Evolutionary conservation across 30 jellyfish, hydroid and myxozoan species (phyloP), one percentile per base, ranked within the genome.

Genomic region (Pelagia noctiluca): DNA sequence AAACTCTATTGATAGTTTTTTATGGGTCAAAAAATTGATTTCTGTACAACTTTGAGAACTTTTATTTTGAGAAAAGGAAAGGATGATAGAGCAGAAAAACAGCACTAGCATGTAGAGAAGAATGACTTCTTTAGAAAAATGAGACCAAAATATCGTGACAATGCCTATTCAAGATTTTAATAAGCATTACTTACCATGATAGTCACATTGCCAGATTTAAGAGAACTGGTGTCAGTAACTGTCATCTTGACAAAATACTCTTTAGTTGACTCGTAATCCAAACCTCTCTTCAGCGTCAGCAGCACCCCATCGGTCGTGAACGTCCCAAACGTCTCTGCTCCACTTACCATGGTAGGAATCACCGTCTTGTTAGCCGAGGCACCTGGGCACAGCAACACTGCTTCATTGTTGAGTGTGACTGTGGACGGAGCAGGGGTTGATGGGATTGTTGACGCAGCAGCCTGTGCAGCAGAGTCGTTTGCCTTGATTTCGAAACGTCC

Each of bases 191-290:
- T 7, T 80, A 88, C 97, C 88, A 79, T 78, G 26, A 89, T 78
- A 2, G 95, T 60, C 26, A 82, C 68, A 82, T 80, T 74, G 19
- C 97, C 97, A 19, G 84, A 37, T 4, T 35, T 54, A 21, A 89
- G 83, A 21, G 60, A 36, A 4, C 77, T 80, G 2, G 91, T 70
- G 38, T 90, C 95, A 0, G 85, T 76, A 13, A 90, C 90, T 1
- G 83, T 76, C 83, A 90, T 70, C 0, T 48, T 66, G 13, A 90
- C 31, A 4, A 82, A 64, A 63, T 90, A 90, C 16, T 83, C 91
- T 52, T 69, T 63, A 13, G 95, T 84, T 30, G 83, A 75, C 70
- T 90, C 97, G 35, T 90, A 90, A 76, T 90, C 97, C 75, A 90
- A 68, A 2, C 65, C 57, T 22, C 62, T 37, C 74, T 64, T 77